Base-by-base conservation (phyloP, 2,113 vertebrate genomes). In the Anthoscopus minutus region DNA sequence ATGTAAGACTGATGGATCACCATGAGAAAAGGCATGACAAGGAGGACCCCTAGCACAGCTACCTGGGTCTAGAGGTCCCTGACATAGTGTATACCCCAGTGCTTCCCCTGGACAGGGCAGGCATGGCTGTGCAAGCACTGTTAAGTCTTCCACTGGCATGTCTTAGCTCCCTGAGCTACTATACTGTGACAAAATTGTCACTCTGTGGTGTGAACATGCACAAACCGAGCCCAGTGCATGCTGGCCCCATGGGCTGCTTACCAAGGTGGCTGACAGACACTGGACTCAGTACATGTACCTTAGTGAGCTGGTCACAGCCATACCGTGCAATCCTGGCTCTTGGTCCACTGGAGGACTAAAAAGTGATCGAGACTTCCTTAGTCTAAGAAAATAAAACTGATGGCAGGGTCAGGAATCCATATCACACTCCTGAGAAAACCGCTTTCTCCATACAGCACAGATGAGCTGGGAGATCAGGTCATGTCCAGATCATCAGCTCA, bases 241-340 rank as follows among this genome's bases (percentile, higher is more conserved):
- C 4, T 8, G 10, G 38, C 22, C 71, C 57, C 33, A 12, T 8
- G 51, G 67, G 78, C 61, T 76, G 9, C 40, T 91, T 71, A 84
- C 81, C 77, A 76, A 81, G 35, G 70, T 67, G 40, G 24, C 77
- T 81, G 44, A 38, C 51, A 81, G 38, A 54, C 78, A 33, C 56
- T 27, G 13, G 44, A 31, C 11, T 44, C 0, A 0, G 40, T 40
- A 23, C 65, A 25, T 0, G 3, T 42, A 42, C 72, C 67, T 88
- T 8, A n/a, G 51, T 16, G 48, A 73, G 67, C 24, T 62, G 66
- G n/a, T 38, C 54, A 81, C 72, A 88, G 35, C 27, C 76, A 69
- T 64, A 13, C 11, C 0, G 0, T 44, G 47, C 30, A 88, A 10
- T 54, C 67, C 67, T 62, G 54, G 28, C 31, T 13, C 82, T 61